Evolutionary conservation across 2,888 invertebrate species (phyloP).

Genomic region (Eilema depressum): DNA sequence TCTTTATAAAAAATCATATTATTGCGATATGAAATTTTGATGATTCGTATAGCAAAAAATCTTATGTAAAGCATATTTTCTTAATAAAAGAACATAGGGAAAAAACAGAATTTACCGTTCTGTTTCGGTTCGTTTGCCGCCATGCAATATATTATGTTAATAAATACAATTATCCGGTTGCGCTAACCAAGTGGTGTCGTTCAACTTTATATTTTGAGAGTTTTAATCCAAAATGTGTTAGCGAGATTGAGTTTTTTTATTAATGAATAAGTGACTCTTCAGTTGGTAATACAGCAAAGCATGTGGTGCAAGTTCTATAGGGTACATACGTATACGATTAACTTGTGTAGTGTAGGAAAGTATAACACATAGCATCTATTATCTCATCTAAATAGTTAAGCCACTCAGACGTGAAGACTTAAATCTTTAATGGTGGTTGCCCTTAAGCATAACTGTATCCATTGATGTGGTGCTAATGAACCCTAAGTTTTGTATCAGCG

Average conservation of each 20-base stretch:
- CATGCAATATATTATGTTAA: slow-evolving; percentile 80
- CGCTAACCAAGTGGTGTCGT: slow-evolving; percentile 68
- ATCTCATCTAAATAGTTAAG: slow-evolving; percentile 13
- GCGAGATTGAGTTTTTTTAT: background rate
- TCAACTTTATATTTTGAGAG: slow-evolving; percentile 64
- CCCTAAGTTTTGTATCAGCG: slow-evolving; percentile 70
- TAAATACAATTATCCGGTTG: slow-evolving; percentile 78
- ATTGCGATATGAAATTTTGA: background rate
- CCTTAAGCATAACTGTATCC: slow-evolving; percentile 53
- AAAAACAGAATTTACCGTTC: slow-evolving; percentile 63
- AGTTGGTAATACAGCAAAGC: background rate
- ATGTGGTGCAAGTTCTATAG: background rate
- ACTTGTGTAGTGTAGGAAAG: background rate
- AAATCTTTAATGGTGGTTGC: slow-evolving; percentile 40
- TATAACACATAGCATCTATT: background rate
- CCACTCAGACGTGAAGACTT: slow-evolving; percentile 23
- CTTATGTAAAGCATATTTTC: slow-evolving; percentile 38
- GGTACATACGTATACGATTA: background rate
- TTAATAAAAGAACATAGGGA: slow-evolving; percentile 55
- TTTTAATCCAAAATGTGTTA: slow-evolving; percentile 16
- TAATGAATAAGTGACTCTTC: background rate
- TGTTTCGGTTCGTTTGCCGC: slow-evolving; percentile 73
- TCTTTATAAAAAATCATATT: background rate
- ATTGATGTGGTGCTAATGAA: slow-evolving; percentile 71
- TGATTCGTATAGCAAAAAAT: slow-evolving; percentile 26